Conservation (phyloP, 1,140 invertebrate species). For the Elymnias hypermnestra region DNA sequence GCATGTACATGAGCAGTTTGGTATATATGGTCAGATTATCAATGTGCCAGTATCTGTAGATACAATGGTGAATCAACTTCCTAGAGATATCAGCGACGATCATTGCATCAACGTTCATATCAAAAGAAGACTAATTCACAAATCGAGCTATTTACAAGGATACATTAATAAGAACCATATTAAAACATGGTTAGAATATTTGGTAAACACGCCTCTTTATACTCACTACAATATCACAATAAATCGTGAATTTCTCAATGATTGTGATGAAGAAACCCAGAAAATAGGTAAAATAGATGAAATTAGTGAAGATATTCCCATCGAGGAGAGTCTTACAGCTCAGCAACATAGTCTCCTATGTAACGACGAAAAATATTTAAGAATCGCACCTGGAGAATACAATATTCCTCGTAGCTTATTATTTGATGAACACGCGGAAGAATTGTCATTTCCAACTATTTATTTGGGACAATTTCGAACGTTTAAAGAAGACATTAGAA, state of each 20-base stretch:
- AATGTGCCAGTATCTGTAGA: conserved; percentile 35
- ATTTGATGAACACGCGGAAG: conserved; percentile 39
- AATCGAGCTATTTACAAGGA: conserved; percentile 23
- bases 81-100: conserved; percentile 30
- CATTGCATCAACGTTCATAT: conserved; percentile 32
- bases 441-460: conserved; percentile 52
- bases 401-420: conserved; percentile 15
- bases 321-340: conserved; percentile 17
- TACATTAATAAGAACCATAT: conserved; percentile 17
- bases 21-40: conserved; percentile 36
- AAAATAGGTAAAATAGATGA: conserved; percentile 9
- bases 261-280: not conserved
- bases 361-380: conserved; percentile 13
- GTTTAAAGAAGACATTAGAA: conserved; percentile 21
- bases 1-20: conserved; percentile 33
- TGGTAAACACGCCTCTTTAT: conserved; percentile 23
- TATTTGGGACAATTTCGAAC: conserved; percentile 40
- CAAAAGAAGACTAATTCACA: conserved; percentile 35
- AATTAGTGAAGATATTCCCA: conserved; percentile 13
- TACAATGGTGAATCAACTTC: conserved; percentile 33
- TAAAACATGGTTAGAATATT: conserved; percentile 20
- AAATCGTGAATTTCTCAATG: conserved; percentile 12
- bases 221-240: conserved; percentile 16
- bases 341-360: conserved; percentile 23
- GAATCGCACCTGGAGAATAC: conserved; percentile 17